Percentiles rank a stretch among this genome's conserved stretches.
phyloP scores from a whole-genome alignment of 2,888 invertebrate species.

The Caenorhabditis panamensis region DNA sequence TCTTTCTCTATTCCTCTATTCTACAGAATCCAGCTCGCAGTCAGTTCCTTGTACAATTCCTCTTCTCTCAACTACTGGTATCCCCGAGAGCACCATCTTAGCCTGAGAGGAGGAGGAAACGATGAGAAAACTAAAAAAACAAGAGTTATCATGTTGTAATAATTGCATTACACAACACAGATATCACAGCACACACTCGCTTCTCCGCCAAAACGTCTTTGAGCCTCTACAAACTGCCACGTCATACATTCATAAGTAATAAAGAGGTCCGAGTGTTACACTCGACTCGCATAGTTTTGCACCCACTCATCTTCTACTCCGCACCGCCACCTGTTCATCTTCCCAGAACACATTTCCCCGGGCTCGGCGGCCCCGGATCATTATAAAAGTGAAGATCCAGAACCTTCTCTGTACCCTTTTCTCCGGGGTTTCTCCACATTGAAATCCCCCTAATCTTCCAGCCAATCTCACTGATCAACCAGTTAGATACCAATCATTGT shows the following conservation, averaged over 20 bases:
- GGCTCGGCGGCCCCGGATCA: too few species aligned
- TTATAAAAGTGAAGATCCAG: constrained; percentile 34
- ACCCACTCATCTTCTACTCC: not conserved
- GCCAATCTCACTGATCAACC: not conserved
- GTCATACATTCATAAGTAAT: too few species aligned
- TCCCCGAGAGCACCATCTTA: too few species aligned
- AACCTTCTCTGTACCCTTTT: not conserved
- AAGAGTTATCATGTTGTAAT: not conserved
- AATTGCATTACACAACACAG: not conserved
- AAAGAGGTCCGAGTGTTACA: not conserved
- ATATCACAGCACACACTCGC: too few species aligned
- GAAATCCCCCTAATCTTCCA: too few species aligned
- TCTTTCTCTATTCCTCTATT: too few species aligned
- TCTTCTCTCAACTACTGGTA: too few species aligned
- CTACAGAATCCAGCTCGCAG: too few species aligned
- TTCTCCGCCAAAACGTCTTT: too few species aligned
- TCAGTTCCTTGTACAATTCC: too few species aligned
- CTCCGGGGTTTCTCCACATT: constrained; percentile 3
- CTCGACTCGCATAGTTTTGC: not conserved
- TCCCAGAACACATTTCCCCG: constrained; percentile 36
- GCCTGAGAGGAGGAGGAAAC: not conserved
- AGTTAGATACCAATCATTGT: constrained; percentile 9
- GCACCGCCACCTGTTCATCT: not conserved
- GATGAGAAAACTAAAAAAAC: not conserved
- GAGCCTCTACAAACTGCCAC: too few species aligned